A percentile compares a stretch with the other conserved stretches of the same genome.
Conservation (phyloP, 2,113 vertebrate species). For the Corvus moneduloides region DNA sequence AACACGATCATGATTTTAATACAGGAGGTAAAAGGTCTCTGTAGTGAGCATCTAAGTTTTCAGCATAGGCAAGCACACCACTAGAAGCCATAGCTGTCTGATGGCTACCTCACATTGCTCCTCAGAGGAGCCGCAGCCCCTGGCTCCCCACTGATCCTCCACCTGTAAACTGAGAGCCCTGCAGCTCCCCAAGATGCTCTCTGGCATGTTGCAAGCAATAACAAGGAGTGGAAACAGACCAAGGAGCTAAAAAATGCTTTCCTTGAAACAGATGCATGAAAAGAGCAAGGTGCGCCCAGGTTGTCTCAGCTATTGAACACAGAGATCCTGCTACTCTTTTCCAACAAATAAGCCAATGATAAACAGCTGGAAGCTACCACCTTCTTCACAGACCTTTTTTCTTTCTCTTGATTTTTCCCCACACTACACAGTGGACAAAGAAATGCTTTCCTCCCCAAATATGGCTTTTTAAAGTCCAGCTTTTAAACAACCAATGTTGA, state of each 20-base stretch:
- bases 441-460: not conserved
- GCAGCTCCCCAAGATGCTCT: not conserved
- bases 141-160: not conserved
- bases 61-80: fast-evolving
- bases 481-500: not conserved
- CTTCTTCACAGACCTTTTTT: not conserved
- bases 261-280: not conserved
- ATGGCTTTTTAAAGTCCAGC: not conserved
- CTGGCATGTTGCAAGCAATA: not conserved
- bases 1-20: not conserved
- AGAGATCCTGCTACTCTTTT: not conserved
- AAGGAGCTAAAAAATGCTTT: not conserved
- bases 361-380: not conserved
- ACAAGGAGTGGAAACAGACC: not conserved
- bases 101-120: not conserved
- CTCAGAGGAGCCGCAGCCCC: not conserved
- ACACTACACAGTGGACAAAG: not conserved
- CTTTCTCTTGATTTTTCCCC: not conserved
- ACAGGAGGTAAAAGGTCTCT: not conserved
- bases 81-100: not conserved
- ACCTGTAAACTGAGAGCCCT: not conserved
- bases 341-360: not conserved
- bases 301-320: not conserved
- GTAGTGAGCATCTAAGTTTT: not conserved
- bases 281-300: not conserved